Conservation (phyloP, 1,140 invertebrate genomes). For the Drosophila gunungcola region DNA sequence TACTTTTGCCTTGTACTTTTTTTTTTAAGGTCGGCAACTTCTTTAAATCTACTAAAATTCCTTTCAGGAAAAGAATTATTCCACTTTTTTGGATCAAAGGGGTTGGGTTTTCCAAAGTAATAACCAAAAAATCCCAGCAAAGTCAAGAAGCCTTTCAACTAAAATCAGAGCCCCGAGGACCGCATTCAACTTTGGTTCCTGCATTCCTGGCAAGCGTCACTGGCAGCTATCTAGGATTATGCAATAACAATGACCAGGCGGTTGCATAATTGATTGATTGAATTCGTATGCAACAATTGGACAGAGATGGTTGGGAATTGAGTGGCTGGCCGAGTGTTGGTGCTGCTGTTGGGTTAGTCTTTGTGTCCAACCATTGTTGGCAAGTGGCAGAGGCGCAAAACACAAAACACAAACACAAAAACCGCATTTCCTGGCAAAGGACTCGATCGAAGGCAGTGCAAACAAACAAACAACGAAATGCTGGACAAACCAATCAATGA, state of each 20-base stretch:
- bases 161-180: constrained; percentile 10
- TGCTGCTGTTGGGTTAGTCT: constrained; percentile 2
- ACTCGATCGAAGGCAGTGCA: constrained; percentile 51
- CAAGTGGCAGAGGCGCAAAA: constrained; percentile 39
- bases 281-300: constrained; percentile 68
- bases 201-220: constrained; percentile 13
- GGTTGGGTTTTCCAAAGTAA: constrained; percentile 1
- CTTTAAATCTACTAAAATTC: no score
- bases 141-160: constrained; percentile 12
- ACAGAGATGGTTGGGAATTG: constrained; percentile 23
- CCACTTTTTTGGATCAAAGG: no score
- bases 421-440: constrained; percentile 45
- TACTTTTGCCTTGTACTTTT: no score
- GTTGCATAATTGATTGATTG: constrained; percentile 80
- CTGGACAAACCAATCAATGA: constrained; percentile 79
- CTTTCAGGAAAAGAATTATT: not conserved
- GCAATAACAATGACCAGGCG: constrained; percentile 48
- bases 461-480: constrained; percentile 72
- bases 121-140: constrained; percentile 13
- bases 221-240: constrained; percentile 32
- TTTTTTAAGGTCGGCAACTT: no score
- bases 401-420: constrained; percentile 50
- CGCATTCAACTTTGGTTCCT: constrained; percentile 26
- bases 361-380: constrained; percentile 27
- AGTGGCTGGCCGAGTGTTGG: constrained; percentile 9